Conservation (phyloP, 2,888 invertebrate species). For the Limnephilus rhombicus region DNA sequence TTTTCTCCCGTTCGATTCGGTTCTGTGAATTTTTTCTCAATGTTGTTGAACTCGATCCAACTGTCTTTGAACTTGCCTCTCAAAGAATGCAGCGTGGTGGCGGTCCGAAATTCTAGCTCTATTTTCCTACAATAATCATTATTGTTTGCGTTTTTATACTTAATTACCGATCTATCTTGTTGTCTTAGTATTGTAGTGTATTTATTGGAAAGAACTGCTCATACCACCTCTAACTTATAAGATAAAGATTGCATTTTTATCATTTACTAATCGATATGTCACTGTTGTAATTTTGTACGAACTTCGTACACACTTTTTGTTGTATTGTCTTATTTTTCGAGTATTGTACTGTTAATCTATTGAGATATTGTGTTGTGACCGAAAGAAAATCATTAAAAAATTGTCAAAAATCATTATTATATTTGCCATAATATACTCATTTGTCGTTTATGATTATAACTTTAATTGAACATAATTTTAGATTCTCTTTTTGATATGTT, state of each 20-base stretch:
- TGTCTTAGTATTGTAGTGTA: constrained; percentile 43
- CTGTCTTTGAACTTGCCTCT: constrained; percentile 30
- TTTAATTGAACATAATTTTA: neutral
- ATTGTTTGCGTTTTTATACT: constrained; percentile 2
- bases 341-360: neutral
- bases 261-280: constrained; percentile 13
- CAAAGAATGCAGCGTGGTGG: neutral
- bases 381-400: constrained; percentile 23
- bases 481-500: neutral
- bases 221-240: constrained; percentile 31
- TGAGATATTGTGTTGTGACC: neutral
- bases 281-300: neutral
- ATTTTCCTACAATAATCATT: neutral
- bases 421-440: constrained; percentile 43
- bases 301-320: constrained; percentile 6
- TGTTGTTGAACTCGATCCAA: constrained; percentile 40
- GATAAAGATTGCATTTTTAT: constrained; percentile 38
- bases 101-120: neutral
- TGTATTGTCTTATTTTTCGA: neutral
- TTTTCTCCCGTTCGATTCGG: constrained; percentile 35
- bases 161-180: neutral
- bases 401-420: constrained; percentile 13
- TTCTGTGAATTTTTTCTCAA: constrained; percentile 45
- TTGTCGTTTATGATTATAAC: constrained; percentile 14
- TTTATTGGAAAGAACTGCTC: constrained; percentile 56